These are phyloP conservation scores for Zele albiditarsus DNA, from an alignment of 2,888 invertebrate species.

Conservation along the genomic window DNA sequence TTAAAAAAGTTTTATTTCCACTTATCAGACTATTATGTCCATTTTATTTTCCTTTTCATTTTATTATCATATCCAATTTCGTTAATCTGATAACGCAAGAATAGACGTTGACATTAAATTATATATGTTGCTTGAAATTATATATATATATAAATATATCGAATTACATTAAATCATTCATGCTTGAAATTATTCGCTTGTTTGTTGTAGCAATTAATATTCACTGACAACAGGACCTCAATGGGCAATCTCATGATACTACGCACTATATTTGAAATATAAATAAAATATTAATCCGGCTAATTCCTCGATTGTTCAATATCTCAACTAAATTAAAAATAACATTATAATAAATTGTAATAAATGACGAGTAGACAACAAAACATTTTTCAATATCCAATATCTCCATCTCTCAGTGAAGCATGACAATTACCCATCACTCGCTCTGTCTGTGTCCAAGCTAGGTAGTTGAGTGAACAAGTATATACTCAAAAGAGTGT, in stretches of 20 bases:
- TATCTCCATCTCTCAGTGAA: not conserved
- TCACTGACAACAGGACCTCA: not conserved
- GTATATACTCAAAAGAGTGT: not conserved
- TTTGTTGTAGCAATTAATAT: not conserved
- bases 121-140: not conserved
- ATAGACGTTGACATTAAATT: not conserved
- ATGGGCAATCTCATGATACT: not conserved
- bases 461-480: constrained; percentile 10
- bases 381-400: not conserved
- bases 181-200: not conserved
- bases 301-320: not conserved
- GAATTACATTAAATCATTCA: not conserved
- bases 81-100: not conserved
- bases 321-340: not conserved
- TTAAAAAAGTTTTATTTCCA: too few relatives aligned
- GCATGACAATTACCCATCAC: constrained; percentile 19
- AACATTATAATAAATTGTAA: not conserved
- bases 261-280: not conserved
- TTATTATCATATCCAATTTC: not conserved
- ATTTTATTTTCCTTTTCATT: too few relatives aligned
- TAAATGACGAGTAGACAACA: not conserved
- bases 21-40: too few relatives aligned
- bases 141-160: not conserved
- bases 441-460: not conserved
- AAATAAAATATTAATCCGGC: not conserved